A percentile compares a stretch with the other conserved stretches of the same genome.
Conservation (phyloP, 2,888 invertebrate species). For the Drosophila maculinotata region DNA sequence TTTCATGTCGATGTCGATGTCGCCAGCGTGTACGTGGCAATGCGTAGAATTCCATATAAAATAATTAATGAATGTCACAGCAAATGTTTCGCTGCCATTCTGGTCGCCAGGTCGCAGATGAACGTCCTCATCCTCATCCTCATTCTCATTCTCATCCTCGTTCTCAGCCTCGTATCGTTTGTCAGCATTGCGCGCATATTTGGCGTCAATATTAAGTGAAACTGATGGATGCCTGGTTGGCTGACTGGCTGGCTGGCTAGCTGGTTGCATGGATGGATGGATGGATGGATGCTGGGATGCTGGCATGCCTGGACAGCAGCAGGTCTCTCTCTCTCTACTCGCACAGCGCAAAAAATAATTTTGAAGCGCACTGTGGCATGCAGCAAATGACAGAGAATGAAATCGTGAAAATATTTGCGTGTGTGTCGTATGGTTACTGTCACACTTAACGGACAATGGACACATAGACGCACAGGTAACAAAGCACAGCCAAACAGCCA, state of each 20-base stretch:
- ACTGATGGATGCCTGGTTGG: conserved; percentile 80
- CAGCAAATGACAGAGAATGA: conserved; percentile 84
- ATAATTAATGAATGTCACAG: conserved; percentile 85
- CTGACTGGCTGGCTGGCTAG: conserved; percentile 65
- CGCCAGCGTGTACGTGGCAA: conserved; percentile 83
- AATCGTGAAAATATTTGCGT: conserved; percentile 85
- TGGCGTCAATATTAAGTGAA: conserved; percentile 85
- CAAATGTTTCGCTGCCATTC: conserved; percentile 75
- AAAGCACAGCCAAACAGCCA: conserved; percentile 23
- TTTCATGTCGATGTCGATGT: conserved; percentile 83
- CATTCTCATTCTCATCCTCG: not conserved
- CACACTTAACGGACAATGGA: conserved; percentile 69
- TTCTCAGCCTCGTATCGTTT: conserved; percentile 78
- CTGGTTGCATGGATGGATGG: conserved; percentile 67
- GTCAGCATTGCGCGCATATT: conserved; percentile 84
- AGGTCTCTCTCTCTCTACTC: conserved; percentile 27
- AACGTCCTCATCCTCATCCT: conserved; percentile 9
- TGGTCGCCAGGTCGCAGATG: conserved; percentile 11
- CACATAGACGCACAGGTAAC: conserved; percentile 41
- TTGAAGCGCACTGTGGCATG: conserved; percentile 84
- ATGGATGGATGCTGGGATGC: not conserved
- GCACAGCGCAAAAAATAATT: conserved; percentile 72
- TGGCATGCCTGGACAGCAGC: conserved; percentile 21
- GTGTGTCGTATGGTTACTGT: conserved; percentile 83
- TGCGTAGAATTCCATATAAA: conserved; percentile 83